Conservation (phyloP, 2,797 vertebrate genomes). For the Periparus ater region DNA sequence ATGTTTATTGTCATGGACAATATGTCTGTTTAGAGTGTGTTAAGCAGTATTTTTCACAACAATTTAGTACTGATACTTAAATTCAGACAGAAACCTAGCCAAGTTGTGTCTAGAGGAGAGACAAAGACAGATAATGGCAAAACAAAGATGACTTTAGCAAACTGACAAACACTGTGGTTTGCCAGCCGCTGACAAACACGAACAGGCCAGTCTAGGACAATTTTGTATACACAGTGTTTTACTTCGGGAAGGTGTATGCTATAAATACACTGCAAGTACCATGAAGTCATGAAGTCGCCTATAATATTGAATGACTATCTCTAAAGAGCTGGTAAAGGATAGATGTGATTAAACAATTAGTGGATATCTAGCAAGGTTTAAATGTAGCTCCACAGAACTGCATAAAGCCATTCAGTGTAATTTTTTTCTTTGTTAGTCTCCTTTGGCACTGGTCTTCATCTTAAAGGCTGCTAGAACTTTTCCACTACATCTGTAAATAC, state of each 20-base stretch:
- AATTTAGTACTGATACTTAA: not conserved
- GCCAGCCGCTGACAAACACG: constrained; percentile 16
- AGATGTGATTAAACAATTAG: not conserved
- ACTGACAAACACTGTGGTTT: constrained; percentile 51
- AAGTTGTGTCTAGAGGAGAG: not conserved
- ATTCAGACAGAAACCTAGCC: not conserved
- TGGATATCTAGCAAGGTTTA: not conserved
- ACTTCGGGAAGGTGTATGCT: not conserved
- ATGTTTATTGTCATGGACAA: not conserved
- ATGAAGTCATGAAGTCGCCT: constrained; percentile 21
- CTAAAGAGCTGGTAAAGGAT: not conserved
- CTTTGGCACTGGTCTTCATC: not conserved
- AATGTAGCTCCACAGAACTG: not conserved
- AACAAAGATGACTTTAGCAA: constrained; percentile 29
- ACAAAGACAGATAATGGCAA: constrained; percentile 43
- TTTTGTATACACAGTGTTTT: constrained; percentile 32
- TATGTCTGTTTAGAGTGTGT: not conserved
- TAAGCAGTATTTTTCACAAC: constrained; percentile 17
- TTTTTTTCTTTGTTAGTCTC: not conserved
- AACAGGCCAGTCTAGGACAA: not conserved
- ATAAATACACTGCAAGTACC: constrained; percentile 45
- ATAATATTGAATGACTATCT: not conserved
- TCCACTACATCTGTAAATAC: not conserved
- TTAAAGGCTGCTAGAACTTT: not conserved
- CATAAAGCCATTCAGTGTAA: accelerated